Base-by-base conservation (phyloP, 1,140 invertebrate genomes). In the Holotrichia oblita region DNA sequence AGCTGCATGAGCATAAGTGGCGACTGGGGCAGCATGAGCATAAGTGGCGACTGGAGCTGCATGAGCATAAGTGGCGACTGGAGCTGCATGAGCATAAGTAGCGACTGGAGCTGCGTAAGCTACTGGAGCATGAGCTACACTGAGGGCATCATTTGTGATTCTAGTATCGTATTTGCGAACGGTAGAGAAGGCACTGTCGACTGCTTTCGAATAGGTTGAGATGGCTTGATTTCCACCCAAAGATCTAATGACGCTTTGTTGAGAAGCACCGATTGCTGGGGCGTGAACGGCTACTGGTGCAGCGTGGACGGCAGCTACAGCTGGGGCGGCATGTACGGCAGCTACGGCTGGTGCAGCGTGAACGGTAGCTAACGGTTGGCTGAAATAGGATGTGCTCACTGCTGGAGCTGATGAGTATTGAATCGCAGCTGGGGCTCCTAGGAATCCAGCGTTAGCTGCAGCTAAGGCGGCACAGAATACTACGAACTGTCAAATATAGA, bases 131-230 rank as follows among this genome's bases (percentile, higher is more conserved):
- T 87, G 48, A 85, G 85, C 78, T 76, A 87, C 83, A 72, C 85
- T 81, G 17, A 89, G 82, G 20, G 87, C 90, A 80, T 91, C 90
- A 83, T 91, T 91, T 85, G 88, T 91, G 82, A 89, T 88, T 73
- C 90, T 88, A 17, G 89, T 90, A 84, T 91, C 91, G 83, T 87
- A 87, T 86, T 91, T 92, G 83, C 90, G 89, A 4, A 92, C 90
- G 80, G 88, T 90, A 76, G 91, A 91, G 87, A 89, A 91, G n/a
- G 91, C 89, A 59, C 89, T 90, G 83, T 92, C 90, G 17, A 91
- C 90, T 55, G 90, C 89, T 84, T 91, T 92, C 78, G 89, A 89
- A 87, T 90, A 91, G 78, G 88, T 87, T 76, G 90, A 90, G 3
- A 91, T 87, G 14, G 90, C 90, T 48, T 87, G 85, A 82, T 87